Evolutionary conservation across 2,888 invertebrate species (phyloP).

Genomic region (Plutella xylostella): DNA sequence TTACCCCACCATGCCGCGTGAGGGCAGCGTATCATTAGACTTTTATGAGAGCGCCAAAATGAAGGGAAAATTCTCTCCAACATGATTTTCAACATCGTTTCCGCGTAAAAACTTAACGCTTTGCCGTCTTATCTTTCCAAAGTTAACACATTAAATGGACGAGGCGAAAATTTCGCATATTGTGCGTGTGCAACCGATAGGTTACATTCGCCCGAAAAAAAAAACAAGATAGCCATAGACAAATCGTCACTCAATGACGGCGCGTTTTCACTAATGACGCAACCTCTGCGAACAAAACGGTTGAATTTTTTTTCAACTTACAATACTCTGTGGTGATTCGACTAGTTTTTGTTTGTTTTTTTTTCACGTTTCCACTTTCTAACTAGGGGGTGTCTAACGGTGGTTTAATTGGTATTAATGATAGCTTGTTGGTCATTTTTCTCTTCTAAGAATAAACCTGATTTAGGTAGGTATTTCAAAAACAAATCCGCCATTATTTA

Average conservation of each 20-base stretch:
- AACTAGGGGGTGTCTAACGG: slow-evolving; percentile 33
- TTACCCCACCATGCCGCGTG: not conserved
- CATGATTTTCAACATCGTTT: not conserved
- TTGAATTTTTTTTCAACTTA: slow-evolving; percentile 21
- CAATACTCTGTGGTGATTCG: not conserved
- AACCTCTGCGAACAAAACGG: slow-evolving; percentile 46
- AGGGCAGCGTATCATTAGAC: not conserved
- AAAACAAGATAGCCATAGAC: slow-evolving; percentile 59
- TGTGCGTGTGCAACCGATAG: slow-evolving; percentile 48
- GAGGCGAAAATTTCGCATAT: slow-evolving; percentile 53
- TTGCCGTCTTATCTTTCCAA: not conserved
- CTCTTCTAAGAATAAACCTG: not conserved
- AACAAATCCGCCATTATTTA: no score
- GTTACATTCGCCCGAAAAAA: slow-evolving; percentile 46
- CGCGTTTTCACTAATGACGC: slow-evolving; percentile 58
- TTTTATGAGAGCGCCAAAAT: not conserved
- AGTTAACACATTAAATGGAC: slow-evolving; percentile 19
- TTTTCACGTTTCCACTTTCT: slow-evolving; percentile 42
- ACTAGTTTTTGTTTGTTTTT: slow-evolving; percentile 53
- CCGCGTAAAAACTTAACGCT: no score
- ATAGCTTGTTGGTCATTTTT: slow-evolving; percentile 29
- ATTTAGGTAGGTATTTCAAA: not conserved
- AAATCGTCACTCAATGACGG: slow-evolving; percentile 60
- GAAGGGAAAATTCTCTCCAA: not conserved
- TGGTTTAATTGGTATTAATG: slow-evolving; percentile 63